Percentiles rank a stretch among this genome's conserved stretches.
Evolutionary conservation across 2,888 invertebrate species (phyloP).

Genomic region (Odontomyia ornata): DNA sequence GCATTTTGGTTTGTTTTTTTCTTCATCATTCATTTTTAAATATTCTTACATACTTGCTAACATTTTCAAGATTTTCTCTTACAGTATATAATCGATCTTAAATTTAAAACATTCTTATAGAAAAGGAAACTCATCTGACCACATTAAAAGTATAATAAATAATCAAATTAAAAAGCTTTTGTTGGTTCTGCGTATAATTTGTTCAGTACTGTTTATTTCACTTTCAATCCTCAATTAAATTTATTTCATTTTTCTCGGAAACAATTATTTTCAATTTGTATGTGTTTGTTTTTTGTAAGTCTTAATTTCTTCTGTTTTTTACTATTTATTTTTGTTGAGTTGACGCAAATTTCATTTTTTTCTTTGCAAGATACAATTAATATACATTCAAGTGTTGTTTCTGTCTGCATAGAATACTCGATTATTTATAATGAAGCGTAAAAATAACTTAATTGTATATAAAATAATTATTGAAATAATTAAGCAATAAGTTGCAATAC

Average conservation of each 20-base stretch:
- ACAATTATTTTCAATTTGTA: not conserved
- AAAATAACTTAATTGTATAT: too few relatives aligned
- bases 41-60: not conserved
- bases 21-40: not conserved
- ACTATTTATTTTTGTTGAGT: not conserved
- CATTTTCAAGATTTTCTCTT: not conserved
- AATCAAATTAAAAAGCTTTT: too few relatives aligned
- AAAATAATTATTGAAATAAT: too few relatives aligned
- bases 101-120: not conserved
- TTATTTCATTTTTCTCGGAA: not conserved
- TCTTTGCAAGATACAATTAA: too few relatives aligned
- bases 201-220: too few relatives aligned
- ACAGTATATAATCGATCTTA: not conserved
- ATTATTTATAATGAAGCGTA: too few relatives aligned
- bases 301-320: not conserved
- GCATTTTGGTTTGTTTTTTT: not conserved
- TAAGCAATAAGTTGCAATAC: too few relatives aligned
- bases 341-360: too few relatives aligned
- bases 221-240: not conserved
- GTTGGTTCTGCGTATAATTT: too few relatives aligned
- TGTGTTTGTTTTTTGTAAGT: not conserved
- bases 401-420: too few relatives aligned
- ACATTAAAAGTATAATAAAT: not conserved
- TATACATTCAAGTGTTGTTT: too few relatives aligned
- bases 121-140: not conserved